Base-by-base conservation (phyloP, 2,113 vertebrate genomes). In the Cairina moschata region DNA sequence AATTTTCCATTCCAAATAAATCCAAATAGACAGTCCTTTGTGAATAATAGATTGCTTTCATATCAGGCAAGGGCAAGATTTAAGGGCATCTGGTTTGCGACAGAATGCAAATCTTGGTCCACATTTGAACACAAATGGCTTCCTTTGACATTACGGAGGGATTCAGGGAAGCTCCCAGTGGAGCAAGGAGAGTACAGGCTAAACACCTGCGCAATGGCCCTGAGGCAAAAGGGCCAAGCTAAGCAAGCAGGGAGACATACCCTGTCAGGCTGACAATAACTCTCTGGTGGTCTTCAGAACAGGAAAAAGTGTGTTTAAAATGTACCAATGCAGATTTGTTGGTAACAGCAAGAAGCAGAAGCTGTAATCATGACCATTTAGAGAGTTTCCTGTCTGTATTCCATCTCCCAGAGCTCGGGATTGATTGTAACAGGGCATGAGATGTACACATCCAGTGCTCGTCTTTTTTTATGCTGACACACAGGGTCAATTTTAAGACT, bases 61-160 rank as follows among this genome's bases (percentile, higher is more conserved):
- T 93, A 31, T 63, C 0, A 1, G 59, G 18, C 38, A 84, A 59
- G 44, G 40, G 50, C 8, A 25, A 66, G 26, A 87, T 94, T 85
- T 80, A 75, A 73, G 74, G 59, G 55, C 40, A 78, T 42, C 13
- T 55, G 17, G 17, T 91, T 87, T 93, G 71, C 63, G 68, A 71
- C 31, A 74, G 32, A 89, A 83, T 66, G 42, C 90, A 36, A 67
- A 44, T 62, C 31, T 66, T 67, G 62, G 58, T 73, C 40, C 1
- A 4, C 62, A 88, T 83, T 21, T 77, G 69, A 85, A 78, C 46
- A 55, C 58, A 73, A 87, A 65, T 48, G 23, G 8, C 58, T 91
- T 92, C 46, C 31, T 72, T 78, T 73, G 38, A 16, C 62, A 56
- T 79, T 32, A 26, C 1, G 2, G 46, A 46, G 42, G 72, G 34